A percentile compares a stretch with the other conserved stretches of the same genome.
These are phyloP conservation scores for Metaphire vulgaris DNA, from an alignment of 1,140 invertebrate genomes.

Conservation along the genomic window DNA sequence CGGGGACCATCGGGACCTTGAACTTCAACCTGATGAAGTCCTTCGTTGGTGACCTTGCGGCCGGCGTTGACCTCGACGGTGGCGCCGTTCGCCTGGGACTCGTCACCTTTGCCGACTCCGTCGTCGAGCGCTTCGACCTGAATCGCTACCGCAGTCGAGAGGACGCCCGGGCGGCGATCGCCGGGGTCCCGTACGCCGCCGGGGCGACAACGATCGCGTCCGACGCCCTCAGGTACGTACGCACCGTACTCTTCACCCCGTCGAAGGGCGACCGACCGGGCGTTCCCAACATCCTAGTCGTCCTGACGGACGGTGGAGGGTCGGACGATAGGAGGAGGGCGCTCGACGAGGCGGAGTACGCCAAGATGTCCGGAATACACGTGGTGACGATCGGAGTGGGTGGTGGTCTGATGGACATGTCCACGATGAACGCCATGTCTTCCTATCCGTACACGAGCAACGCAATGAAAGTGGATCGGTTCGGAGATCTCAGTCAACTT, in stretches of 20 bases:
- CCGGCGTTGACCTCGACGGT: neutral
- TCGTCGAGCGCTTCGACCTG: neutral
- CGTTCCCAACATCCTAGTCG: slow-evolving; percentile 41
- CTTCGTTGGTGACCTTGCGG: slow-evolving; percentile 32
- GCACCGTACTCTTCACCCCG: neutral
- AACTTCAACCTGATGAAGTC: slow-evolving; percentile 40
- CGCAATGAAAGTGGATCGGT: slow-evolving; percentile 8
- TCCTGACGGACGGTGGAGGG: slow-evolving; percentile 42
- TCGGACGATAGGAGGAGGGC: slow-evolving; percentile 37
- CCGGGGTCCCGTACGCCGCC: neutral
- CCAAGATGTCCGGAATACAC: slow-evolving; percentile 10
- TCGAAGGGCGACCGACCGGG: slow-evolving; percentile 34
- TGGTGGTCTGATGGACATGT: slow-evolving; percentile 10
- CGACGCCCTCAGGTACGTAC: slow-evolving; percentile 13
- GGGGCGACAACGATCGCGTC: slow-evolving; percentile 24
- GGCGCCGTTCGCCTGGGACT: slow-evolving; percentile 13
- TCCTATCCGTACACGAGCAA: slow-evolving; percentile 10
- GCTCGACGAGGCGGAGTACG: neutral
- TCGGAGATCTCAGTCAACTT: neutral
- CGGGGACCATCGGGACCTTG: slow-evolving; percentile 37
- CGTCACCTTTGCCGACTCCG: slow-evolving; percentile 13
- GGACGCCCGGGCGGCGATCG: slow-evolving; percentile 11
- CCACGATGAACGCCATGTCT: slow-evolving; percentile 17
- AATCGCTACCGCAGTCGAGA: slow-evolving; percentile 3
- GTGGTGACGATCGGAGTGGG: slow-evolving; percentile 21